These are phyloP conservation scores for Nymphalis urticae DNA, from an alignment of 2,888 invertebrate genomes.

Conservation along the genomic window DNA sequence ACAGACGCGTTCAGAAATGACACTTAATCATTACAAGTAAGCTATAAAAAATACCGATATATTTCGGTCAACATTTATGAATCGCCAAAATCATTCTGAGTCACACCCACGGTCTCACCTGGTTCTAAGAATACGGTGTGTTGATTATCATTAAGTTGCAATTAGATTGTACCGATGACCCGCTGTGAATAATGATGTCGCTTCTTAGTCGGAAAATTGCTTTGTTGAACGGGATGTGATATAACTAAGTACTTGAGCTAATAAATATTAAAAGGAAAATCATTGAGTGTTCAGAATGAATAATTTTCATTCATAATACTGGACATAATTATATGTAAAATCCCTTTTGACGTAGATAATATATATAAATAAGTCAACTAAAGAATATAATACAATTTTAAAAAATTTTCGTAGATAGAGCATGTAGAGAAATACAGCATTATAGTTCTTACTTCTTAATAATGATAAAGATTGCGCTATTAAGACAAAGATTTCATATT, in stretches of 20 bases:
- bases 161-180: constrained; percentile 44
- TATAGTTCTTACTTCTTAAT: neutral
- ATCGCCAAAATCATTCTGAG: constrained; percentile 44
- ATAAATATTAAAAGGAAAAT: constrained; percentile 40
- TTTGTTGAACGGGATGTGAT: constrained; percentile 37
- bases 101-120: constrained; percentile 49
- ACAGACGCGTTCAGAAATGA: constrained; percentile 10
- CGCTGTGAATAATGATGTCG: constrained; percentile 38
- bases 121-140: constrained; percentile 44
- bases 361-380: neutral
- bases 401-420: neutral
- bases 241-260: constrained; percentile 28
- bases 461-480: neutral
- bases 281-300: constrained; percentile 30
- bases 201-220: constrained; percentile 37
- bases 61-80: constrained; percentile 15
- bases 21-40: constrained; percentile 12
- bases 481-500: too few species aligned
- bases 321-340: neutral
- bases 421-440: neutral
- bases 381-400: neutral
- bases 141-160: constrained; percentile 47
- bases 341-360: neutral
- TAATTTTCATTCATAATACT: constrained; percentile 6
- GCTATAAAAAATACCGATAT: constrained; percentile 10